These are phyloP conservation scores for Sialis lutaria DNA, from an alignment of 2,888 invertebrate genomes.

Conservation along the genomic window DNA sequence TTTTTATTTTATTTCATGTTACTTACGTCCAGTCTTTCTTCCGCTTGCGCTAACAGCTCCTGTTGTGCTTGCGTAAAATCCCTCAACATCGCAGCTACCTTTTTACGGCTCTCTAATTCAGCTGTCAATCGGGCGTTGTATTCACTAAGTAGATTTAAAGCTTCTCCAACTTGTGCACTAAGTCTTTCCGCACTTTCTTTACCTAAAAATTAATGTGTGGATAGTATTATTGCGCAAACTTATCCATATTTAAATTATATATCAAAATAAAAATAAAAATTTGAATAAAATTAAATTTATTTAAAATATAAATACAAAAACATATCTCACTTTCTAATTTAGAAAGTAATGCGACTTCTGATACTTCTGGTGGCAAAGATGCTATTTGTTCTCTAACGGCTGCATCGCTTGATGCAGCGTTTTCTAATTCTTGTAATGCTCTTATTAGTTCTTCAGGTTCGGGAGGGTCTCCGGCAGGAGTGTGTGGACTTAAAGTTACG, in stretches of 20 bases:
- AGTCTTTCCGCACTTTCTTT: conserved; percentile 64
- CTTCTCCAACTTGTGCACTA: conserved; percentile 71
- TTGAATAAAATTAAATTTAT: not conserved
- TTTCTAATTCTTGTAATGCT: conserved; percentile 70
- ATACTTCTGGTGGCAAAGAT: conserved; percentile 84
- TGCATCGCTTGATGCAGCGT: conserved; percentile 90
- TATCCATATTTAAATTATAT: too few species aligned
- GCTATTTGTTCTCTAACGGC: conserved; percentile 83
- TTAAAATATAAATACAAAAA: not conserved
- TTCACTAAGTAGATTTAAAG: conserved; percentile 67
- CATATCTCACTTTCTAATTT: conserved; percentile 57
- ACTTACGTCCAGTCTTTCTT: conserved; percentile 67
- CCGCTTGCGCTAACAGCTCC: conserved; percentile 71
- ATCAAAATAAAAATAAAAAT: too few species aligned
- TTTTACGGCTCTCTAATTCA: conserved; percentile 80
- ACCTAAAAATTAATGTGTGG: conserved; percentile 29
- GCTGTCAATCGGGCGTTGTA: conserved; percentile 74
- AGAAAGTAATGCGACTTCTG: conserved; percentile 70
- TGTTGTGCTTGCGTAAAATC: conserved; percentile 79
- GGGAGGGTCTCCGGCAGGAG: conserved; percentile 71
- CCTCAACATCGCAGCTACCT: conserved; percentile 68
- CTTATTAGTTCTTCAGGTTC: conserved; percentile 87
- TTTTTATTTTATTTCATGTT: not conserved
- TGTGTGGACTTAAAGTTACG: conserved; percentile 59
- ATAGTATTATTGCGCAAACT: too few species aligned